Conservation (phyloP, 2,797 vertebrate species). For the Spinus olivaceus region DNA sequence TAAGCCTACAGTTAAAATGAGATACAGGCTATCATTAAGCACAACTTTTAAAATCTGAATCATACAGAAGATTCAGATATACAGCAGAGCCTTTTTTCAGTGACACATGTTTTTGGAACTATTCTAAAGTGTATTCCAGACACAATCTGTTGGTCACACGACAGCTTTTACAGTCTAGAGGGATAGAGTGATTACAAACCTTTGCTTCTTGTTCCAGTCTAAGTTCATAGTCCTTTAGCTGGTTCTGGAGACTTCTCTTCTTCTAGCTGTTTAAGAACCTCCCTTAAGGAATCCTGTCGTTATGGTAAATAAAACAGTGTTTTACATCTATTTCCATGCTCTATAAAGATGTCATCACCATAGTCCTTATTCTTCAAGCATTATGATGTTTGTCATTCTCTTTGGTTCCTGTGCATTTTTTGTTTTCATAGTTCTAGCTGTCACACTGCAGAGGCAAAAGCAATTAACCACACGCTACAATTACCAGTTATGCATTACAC, state of each 20-base stretch:
- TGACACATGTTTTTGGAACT: not conserved
- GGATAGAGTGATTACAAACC: conserved; percentile 68
- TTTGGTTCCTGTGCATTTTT: not conserved
- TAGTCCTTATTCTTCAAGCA: not conserved
- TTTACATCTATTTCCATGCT: not conserved
- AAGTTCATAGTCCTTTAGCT: conserved; percentile 82
- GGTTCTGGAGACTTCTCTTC: conserved; percentile 76
- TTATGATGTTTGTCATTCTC: not conserved
- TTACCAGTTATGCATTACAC: not conserved
- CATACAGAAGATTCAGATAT: not conserved
- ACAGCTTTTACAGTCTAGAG: not conserved
- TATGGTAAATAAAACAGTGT: conserved; percentile 12
- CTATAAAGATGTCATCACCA: not conserved
- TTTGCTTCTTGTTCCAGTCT: conserved; percentile 84
- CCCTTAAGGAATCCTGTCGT: conserved; percentile 79
- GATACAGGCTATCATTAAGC: not conserved
- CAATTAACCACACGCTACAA: not conserved
- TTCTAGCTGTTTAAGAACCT: conserved; percentile 79
- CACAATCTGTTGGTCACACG: not conserved
- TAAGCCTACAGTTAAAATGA: conserved; percentile 78
- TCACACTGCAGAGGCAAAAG: not conserved
- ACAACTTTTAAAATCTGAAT: not conserved
- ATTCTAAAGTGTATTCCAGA: not conserved
- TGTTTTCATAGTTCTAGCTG: not conserved
- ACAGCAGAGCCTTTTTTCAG: not conserved